A percentile compares a stretch with the other conserved stretches of the same genome.
Conservation (phyloP, 2,888 invertebrate species). For the Cinara cedri region DNA sequence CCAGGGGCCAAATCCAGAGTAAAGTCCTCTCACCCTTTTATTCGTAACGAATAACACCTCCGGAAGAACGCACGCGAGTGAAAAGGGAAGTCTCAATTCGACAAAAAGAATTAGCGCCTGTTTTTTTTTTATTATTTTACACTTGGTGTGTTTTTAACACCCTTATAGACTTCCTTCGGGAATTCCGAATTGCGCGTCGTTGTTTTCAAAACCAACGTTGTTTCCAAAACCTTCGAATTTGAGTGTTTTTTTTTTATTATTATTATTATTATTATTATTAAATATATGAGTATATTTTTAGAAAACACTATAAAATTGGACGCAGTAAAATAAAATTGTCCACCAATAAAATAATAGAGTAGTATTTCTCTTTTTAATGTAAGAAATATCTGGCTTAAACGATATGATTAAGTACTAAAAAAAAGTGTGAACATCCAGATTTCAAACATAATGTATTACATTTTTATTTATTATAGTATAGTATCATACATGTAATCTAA, state of each 20-base stretch:
- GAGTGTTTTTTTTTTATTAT: not conserved
- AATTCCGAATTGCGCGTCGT: not conserved
- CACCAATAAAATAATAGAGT: too few species aligned
- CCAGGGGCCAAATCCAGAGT: constrained; percentile 1
- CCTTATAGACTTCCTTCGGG: not conserved
- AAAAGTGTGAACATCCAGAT: too few species aligned
- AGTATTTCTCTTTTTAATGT: too few species aligned
- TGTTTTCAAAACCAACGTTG: not conserved
- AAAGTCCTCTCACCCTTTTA: not conserved
- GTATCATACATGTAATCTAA: too few species aligned
- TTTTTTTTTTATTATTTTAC: constrained; percentile 28
- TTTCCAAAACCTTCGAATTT: constrained; percentile 29
- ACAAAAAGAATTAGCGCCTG: constrained; percentile 38
- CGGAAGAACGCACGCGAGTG: not conserved
- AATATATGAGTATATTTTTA: too few species aligned
- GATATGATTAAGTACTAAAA: too few species aligned
- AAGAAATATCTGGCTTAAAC: too few species aligned
- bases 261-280: not conserved
- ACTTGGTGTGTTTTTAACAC: not conserved
- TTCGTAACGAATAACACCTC: constrained; percentile 7
- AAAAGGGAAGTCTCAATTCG: not conserved
- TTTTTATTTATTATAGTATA: too few species aligned
- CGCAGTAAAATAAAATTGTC: too few species aligned
- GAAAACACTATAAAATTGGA: too few species aligned
- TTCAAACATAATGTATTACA: too few species aligned